Evolutionary conservation across 2,888 invertebrate species (phyloP).

Genomic region (Anthophora plumipes): DNA sequence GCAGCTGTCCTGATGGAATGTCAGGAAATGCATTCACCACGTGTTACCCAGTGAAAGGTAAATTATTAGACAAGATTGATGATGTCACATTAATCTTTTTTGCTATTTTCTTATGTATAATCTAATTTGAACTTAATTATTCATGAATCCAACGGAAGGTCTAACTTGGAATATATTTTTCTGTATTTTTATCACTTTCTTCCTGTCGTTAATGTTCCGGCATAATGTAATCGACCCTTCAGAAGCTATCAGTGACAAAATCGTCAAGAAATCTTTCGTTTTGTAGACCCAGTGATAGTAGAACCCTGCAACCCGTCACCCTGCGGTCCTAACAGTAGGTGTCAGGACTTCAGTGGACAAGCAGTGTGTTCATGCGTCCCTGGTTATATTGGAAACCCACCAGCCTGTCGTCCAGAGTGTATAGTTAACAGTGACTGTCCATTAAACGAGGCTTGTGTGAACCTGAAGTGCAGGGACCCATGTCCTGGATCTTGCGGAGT

Average conservation of each 20-base stretch:
- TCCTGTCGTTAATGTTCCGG: too few species aligned
- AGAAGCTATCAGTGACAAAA: neutral
- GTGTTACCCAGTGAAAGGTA: slow-evolving; percentile 88
- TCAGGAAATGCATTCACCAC: slow-evolving; percentile 90
- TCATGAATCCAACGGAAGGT: too few species aligned
- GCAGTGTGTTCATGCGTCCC: slow-evolving; percentile 85
- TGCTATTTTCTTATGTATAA: too few species aligned
- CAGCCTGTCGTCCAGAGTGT: slow-evolving; percentile 86
- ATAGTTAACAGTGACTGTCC: slow-evolving; percentile 86
- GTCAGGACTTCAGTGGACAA: slow-evolving; percentile 84
- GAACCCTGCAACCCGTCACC: slow-evolving; percentile 84
- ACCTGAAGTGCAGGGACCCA: slow-evolving; percentile 86
- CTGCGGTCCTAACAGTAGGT: slow-evolving; percentile 85
- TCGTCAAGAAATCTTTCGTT: neutral
- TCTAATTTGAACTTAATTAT: too few species aligned
- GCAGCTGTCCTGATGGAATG: slow-evolving; percentile 87
- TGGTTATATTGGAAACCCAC: slow-evolving; percentile 85
- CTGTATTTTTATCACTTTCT: too few species aligned
- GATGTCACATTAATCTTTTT: too few species aligned
- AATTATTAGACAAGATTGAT: too few species aligned
- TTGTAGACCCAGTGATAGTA: slow-evolving; percentile 69
- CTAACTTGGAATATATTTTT: too few species aligned
- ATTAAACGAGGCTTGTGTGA: slow-evolving; percentile 86
- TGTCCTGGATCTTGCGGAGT: slow-evolving; percentile 86
- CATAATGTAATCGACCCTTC: too few species aligned